Conservation (phyloP, 2,888 invertebrate genomes). For the Chromoteleia sp. region DNA sequence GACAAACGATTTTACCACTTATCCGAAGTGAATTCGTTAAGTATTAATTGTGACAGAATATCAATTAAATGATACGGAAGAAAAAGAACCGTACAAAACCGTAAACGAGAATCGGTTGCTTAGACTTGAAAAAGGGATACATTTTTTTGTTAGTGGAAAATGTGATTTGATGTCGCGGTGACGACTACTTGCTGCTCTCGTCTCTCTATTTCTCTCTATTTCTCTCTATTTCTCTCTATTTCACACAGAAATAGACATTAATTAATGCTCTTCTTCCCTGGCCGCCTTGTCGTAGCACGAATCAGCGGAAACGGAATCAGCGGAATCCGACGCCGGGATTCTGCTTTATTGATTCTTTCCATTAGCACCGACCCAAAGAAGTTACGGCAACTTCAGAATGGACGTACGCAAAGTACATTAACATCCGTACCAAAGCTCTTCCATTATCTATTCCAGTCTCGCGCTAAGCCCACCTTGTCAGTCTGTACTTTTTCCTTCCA, state of each 20-base stretch:
- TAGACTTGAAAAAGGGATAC: conserved; percentile 22
- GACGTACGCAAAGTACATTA: conserved; percentile 60
- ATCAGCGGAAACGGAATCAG: conserved; percentile 60
- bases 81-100: too few relatives aligned
- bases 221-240: too few relatives aligned
- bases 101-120: conserved; percentile 25
- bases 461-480: conserved; percentile 1
- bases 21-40: too few relatives aligned
- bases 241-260: conserved; percentile 62
- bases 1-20: too few relatives aligned
- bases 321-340: conserved; percentile 66
- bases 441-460: conserved; percentile 24
- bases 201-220: too few relatives aligned
- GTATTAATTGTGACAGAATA: too few relatives aligned
- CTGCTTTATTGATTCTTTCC: conserved; percentile 71
- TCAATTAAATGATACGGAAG: too few relatives aligned
- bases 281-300: conserved; percentile 50
- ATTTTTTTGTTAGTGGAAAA: conserved; percentile 55
- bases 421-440: conserved; percentile 27
- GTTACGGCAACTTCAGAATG: conserved; percentile 59
- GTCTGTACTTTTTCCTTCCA: not conserved
- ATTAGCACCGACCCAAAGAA: conserved; percentile 65
- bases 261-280: conserved; percentile 60
- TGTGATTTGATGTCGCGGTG: conserved; percentile 45
- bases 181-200: conserved; percentile 25